phyloP scores from a whole-genome alignment of 2,888 invertebrate species.

The Atethmia centrago region DNA sequence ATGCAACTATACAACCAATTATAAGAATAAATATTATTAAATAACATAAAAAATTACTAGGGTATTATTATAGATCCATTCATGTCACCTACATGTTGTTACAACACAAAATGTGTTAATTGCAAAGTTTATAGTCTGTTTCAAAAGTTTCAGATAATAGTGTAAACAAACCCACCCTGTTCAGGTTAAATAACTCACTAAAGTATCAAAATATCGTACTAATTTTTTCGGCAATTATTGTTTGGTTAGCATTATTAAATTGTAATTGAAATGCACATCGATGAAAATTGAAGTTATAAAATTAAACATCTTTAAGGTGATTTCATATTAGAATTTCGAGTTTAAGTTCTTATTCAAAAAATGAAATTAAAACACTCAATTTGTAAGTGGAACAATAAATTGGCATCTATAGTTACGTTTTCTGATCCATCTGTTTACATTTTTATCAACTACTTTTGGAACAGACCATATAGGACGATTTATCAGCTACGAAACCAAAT shows the following conservation, averaged over 20 bases:
- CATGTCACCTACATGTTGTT: background rate
- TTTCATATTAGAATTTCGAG: background rate
- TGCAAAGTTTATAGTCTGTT: background rate
- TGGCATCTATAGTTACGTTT: background rate
- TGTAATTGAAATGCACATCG: background rate
- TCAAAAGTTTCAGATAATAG: too few relatives aligned
- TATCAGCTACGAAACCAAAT: conserved; percentile 15
- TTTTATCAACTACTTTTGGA: background rate
- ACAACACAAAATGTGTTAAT: background rate
- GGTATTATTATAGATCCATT: too few relatives aligned
- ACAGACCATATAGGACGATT: background rate
- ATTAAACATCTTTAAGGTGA: background rate
- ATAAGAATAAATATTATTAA: too few relatives aligned
- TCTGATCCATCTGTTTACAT: background rate
- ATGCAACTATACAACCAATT: too few relatives aligned
- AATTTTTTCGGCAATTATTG: too few relatives aligned
- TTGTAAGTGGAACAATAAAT: background rate
- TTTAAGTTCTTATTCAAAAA: background rate
- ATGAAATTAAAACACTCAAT: background rate
- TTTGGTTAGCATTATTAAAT: too few relatives aligned
- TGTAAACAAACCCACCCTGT: background rate
- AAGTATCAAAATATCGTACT: background rate
- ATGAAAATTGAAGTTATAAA: background rate
- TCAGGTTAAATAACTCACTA: too few relatives aligned
- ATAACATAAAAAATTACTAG: too few relatives aligned